Evolutionary conservation across 2,113 vertebrate species (phyloP).

Genomic region (Puntigrus tetrazona): DNA sequence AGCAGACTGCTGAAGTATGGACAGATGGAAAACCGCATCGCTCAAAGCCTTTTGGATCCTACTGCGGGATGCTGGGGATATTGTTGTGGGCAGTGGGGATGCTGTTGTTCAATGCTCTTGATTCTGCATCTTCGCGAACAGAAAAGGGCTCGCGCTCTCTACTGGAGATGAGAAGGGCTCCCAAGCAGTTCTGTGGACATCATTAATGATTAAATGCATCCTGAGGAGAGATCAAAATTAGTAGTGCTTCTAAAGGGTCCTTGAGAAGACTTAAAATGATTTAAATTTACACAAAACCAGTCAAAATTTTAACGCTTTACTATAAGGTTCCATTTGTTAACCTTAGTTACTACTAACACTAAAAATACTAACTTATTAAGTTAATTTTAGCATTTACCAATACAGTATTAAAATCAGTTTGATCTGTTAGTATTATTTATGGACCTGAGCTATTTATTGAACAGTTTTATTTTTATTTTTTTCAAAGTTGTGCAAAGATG

Average conservation of each 20-base stretch:
- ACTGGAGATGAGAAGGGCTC: neutral
- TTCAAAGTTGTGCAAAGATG: no score
- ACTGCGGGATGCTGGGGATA: neutral
- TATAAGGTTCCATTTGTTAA: no score
- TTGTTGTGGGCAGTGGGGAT: neutral
- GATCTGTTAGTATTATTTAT: neutral
- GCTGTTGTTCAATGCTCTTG: neutral
- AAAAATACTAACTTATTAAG: no score
- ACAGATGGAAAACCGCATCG: neutral
- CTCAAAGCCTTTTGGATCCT: neutral
- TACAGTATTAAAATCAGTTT: neutral
- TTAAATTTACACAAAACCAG: neutral
- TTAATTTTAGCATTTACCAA: neutral
- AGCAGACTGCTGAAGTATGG: neutral
- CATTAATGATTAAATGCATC: neutral
- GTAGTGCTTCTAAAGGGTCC: neutral
- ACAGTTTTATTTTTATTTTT: no score
- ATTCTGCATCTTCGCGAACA: neutral
- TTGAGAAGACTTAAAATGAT: neutral
- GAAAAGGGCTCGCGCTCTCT: neutral
- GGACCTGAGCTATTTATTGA: no score
- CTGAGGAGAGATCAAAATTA: neutral
- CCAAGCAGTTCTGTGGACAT: neutral
- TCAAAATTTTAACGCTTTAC: no score
- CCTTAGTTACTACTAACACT: no score